Conservation (phyloP, 2,797 vertebrate genomes). For the Anabas testudineus region DNA sequence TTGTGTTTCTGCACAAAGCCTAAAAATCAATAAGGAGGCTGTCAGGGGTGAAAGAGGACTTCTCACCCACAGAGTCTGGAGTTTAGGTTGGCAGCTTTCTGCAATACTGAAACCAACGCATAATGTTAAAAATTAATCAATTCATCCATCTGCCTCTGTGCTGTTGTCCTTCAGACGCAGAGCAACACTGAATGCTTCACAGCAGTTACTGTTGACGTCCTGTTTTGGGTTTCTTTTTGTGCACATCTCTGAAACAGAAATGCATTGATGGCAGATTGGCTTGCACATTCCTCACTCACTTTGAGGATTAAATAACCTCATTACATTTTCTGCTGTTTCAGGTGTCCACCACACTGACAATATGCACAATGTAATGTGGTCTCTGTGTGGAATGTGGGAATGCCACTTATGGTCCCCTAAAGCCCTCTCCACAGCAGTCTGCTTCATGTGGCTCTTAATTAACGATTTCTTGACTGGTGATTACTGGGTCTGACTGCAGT, state of each 20-base stretch:
- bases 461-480: constrained; percentile 56
- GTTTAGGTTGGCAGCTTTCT: constrained; percentile 48
- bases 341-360: constrained; percentile 12
- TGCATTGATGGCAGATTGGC: constrained; percentile 38
- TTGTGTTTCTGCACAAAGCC: constrained; percentile 46
- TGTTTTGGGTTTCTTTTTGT: constrained; percentile 8
- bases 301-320: constrained; percentile 33
- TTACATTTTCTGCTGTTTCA: constrained; percentile 49
- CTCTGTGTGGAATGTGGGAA: constrained; percentile 54
- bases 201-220: background rate
- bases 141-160: constrained; percentile 9
- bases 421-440: constrained; percentile 35
- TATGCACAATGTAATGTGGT: constrained; percentile 30
- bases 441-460: constrained; percentile 67
- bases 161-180: constrained; percentile 15
- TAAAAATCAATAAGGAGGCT: constrained; percentile 44
- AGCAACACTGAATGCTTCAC: constrained; percentile 12
- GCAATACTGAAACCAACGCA: constrained; percentile 32
- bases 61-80: constrained; percentile 56
- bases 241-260: constrained; percentile 2
- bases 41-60: constrained; percentile 37
- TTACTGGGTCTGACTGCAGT: constrained; percentile 51
- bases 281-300: constrained; percentile 18
- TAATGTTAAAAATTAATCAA: constrained; percentile 10
- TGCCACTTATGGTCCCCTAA: constrained; percentile 43